Evolutionary conservation across 2,888 invertebrate genomes (phyloP), one percentile per base, ranked within the genome.

Genomic region (Gymnocheta viridis): DNA sequence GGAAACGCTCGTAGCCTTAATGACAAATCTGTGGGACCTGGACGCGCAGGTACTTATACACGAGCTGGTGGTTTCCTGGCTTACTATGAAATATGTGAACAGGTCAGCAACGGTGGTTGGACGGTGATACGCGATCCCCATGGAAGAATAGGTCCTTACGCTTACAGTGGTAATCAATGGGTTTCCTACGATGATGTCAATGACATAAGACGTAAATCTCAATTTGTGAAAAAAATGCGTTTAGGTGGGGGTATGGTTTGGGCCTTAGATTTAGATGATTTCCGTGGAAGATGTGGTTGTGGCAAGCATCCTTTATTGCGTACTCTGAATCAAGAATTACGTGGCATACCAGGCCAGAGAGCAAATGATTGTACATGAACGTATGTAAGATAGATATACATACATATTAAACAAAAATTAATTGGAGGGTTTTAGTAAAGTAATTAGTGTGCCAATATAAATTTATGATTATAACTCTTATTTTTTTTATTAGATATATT

Each of bases 201-300:
- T 3, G 95, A 95, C 78, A 93, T 95, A 54, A 93, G 93, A 72
- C 92, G 94, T 69, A 95, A 95, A 87, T 93, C 95, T 0, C 93
- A 94, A 64, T 93, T 94, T 84, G 93, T 94, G 0, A 93, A 94
- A 81, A 91, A 92, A 10, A 90, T 94, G 38, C 93, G 94, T 0
- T 92, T 95, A 27, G 95, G 95, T 2, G 96, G 96, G 7, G 96
- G 95, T 9, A 96, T 96, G 92, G 93, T 96, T 22, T 96, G 96
- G 96, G 95, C 96, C 0, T 90, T 96, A 24, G 96, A 96, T 91
- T 92, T 96, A 87, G 96, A 96, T 89, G 96, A 96, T 90, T 96
- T 96, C 93, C 93, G 93, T 69, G 95, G 94, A 27, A 91, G 92
- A 58, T 96, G 96, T 89, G 94, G 94, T 6, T 95, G 96, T 90